These are phyloP conservation scores for Cryptus viduatorius DNA, from an alignment of 2,888 invertebrate species.

Conservation along the genomic window DNA sequence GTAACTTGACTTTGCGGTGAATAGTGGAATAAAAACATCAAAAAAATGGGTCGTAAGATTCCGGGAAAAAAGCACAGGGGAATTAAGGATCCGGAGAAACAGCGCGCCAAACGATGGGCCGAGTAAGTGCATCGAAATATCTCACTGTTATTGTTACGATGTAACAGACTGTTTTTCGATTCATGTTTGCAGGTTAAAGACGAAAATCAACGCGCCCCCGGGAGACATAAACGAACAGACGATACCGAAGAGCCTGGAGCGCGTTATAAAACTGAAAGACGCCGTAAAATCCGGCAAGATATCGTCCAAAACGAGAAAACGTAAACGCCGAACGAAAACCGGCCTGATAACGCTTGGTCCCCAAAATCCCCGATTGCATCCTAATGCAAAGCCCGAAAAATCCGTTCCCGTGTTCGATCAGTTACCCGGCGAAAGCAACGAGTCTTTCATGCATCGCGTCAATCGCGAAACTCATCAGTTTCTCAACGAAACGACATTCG, in stretches of 20 bases:
- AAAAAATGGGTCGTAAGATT: constrained; percentile 91
- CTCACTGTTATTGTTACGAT: constrained; percentile 65
- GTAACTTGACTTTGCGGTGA: constrained; percentile 23
- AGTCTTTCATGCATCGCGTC: constrained; percentile 89
- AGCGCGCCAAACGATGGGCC: constrained; percentile 88
- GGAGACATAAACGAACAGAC: constrained; percentile 90
- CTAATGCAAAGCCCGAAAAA: constrained; percentile 84
- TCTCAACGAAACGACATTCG: constrained; percentile 88
- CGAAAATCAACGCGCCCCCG: constrained; percentile 92
- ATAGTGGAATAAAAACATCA: constrained; percentile 59
- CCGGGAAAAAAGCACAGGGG: constrained; percentile 93
- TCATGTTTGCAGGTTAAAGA: constrained; percentile 87
- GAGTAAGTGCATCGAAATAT: constrained; percentile 86
- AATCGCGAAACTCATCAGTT: constrained; percentile 88
- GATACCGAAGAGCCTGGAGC: constrained; percentile 90
- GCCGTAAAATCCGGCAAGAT: constrained; percentile 84
- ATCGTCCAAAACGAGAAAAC: constrained; percentile 81
- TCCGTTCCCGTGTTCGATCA: constrained; percentile 87
- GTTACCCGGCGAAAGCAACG: constrained; percentile 88
- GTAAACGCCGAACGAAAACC: constrained; percentile 77
- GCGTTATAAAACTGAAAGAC: constrained; percentile 88
- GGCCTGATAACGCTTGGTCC: constrained; percentile 79
- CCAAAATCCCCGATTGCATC: constrained; percentile 63
- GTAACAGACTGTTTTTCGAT: constrained; percentile 46
- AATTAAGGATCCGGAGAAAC: constrained; percentile 91